Evolutionary conservation across 1,140 invertebrate genomes (phyloP).

Genomic region (Brachionus paranguensis): DNA sequence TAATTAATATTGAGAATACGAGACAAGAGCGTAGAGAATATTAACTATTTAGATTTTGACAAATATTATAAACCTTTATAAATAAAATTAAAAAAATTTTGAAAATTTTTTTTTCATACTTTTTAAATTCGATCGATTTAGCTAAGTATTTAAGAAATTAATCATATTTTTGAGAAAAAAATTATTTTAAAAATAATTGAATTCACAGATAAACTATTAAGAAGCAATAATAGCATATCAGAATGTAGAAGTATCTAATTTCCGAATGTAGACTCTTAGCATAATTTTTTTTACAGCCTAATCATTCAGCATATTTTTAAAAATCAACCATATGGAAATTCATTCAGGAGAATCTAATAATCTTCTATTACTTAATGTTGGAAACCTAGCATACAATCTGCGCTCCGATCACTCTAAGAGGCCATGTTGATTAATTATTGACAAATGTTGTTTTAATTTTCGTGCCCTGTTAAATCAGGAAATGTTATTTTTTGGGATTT

Average conservation of each 20-base stretch:
- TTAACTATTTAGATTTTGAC: neutral
- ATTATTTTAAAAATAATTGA: neutral
- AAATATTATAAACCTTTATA: neutral
- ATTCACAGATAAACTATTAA: neutral
- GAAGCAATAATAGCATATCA: neutral
- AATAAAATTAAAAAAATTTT: neutral
- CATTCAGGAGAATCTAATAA: neutral
- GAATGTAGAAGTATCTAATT: neutral
- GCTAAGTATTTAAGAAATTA: neutral
- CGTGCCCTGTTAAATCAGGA: neutral
- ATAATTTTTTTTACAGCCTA: neutral
- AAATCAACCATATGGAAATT: neutral
- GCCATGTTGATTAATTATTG: neutral
- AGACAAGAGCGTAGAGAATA: neutral
- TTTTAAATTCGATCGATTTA: neutral
- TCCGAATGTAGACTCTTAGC: neutral
- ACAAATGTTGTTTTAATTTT: neutral
- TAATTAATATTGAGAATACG: neutral
- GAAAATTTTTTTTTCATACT: neutral
- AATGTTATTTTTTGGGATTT: neutral
- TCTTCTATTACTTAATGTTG: neutral
- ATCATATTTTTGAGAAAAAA: neutral
- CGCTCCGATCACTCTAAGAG: neutral
- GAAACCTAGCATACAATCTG: neutral
- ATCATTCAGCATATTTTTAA: neutral